Evolutionary conservation across 2,797 vertebrate species (phyloP).

Genomic region (Enoplosus armatus): DNA sequence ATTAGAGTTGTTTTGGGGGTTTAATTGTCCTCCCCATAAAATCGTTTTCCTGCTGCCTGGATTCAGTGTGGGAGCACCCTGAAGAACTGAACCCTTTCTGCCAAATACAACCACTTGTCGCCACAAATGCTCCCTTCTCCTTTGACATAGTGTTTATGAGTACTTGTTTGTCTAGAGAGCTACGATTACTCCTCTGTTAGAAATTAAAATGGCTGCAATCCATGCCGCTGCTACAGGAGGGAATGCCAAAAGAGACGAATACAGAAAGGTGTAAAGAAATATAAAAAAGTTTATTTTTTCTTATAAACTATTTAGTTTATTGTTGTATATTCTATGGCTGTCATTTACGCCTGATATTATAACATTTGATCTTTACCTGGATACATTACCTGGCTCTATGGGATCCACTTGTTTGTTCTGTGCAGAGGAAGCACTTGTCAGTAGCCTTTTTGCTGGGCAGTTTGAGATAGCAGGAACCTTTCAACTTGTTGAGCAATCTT

Average conservation of each 20-base stretch:
- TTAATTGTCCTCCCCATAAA: conserved; percentile 28
- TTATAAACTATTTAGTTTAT: conserved; percentile 4
- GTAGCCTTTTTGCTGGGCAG: not conserved
- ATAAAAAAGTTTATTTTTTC: no score
- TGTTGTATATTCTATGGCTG: not conserved
- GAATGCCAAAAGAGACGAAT: not conserved
- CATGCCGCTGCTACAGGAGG: conserved; percentile 10
- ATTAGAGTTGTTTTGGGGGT: conserved; percentile 23
- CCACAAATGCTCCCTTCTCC: conserved; percentile 16
- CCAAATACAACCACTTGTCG: conserved; percentile 24
- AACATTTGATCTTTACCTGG: not conserved
- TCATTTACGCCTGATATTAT: not conserved
- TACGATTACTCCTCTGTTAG: conserved; percentile 17
- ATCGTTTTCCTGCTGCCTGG: not conserved
- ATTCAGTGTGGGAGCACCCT: not conserved
- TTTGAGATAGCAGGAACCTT: conserved; percentile 3
- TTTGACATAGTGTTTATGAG: conserved; percentile 14
- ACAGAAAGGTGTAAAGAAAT: no score
- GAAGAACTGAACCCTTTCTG: conserved; percentile 3
- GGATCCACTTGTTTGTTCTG: not conserved
- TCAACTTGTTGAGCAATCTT: not conserved
- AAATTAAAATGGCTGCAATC: conserved; percentile 35
- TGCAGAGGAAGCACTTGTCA: not conserved
- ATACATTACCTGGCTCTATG: not conserved
- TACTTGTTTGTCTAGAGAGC: conserved; percentile 12